These are phyloP conservation scores for Mirounga angustirostris DNA, from an alignment of 2,113 vertebrate species.

Conservation along the genomic window DNA sequence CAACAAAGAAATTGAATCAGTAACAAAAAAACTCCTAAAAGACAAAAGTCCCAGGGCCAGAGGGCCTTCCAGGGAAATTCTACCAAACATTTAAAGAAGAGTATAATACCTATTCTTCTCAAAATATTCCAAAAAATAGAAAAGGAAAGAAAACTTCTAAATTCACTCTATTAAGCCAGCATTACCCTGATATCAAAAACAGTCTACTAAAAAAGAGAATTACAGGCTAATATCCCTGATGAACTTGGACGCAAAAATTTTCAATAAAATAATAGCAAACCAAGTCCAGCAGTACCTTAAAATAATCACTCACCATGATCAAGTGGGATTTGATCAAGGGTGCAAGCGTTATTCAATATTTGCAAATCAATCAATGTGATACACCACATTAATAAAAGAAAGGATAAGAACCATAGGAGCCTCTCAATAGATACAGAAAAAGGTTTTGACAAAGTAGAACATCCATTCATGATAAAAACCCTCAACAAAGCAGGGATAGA, in stretches of 20 bases:
- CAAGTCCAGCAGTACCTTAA: background rate
- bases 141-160: background rate
- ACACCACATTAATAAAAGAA: background rate
- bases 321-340: background rate
- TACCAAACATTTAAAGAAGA: background rate
- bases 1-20: background rate
- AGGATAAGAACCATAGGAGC: background rate
- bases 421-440: background rate
- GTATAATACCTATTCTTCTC: background rate
- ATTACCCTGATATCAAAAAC: background rate
- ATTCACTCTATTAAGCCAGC: background rate
- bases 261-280: background rate
- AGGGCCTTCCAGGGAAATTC: background rate
- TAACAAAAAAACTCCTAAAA: background rate
- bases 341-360: background rate
- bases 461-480: background rate
- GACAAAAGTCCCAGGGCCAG: background rate
- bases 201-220: background rate
- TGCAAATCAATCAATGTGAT: background rate
- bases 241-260: background rate
- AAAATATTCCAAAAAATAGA: background rate
- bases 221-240: background rate
- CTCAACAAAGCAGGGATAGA: background rate
- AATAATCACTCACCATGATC: background rate
- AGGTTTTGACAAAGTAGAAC: background rate